Percentiles rank a stretch among this genome's conserved stretches.
Conservation (phyloP, 2,888 invertebrate genomes). For the Latrodectus elegans region DNA sequence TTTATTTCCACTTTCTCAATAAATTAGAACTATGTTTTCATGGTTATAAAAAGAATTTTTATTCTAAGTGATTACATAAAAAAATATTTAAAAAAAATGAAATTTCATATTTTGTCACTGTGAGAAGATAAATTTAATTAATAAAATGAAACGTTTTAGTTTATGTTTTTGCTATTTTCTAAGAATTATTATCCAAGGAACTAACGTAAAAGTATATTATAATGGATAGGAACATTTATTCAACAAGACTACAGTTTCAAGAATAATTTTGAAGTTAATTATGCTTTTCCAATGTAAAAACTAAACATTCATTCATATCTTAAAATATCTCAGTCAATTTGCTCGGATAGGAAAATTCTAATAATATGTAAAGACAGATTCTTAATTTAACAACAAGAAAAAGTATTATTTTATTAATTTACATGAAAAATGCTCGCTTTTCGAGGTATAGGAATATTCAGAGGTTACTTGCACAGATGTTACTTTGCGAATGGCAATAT, state of each 20-base stretch:
- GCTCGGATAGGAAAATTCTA: not conserved
- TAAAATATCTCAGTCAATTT: conserved; percentile 2
- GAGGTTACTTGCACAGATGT: not conserved
- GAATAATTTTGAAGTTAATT: not conserved
- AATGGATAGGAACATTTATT: not conserved
- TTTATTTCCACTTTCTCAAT: too few relatives aligned
- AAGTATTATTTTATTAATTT: not conserved
- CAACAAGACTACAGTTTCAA: not conserved
- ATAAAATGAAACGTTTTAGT: not conserved
- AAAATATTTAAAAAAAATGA: not conserved
- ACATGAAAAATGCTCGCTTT: not conserved
- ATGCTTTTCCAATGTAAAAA: not conserved
- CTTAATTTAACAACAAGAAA: not conserved
- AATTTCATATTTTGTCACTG: not conserved
- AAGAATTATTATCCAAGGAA: not conserved
- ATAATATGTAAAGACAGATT: not conserved
- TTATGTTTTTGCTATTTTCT: not conserved
- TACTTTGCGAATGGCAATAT: not conserved
- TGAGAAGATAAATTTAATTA: not conserved
- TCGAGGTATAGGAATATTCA: not conserved
- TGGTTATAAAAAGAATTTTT: too few relatives aligned
- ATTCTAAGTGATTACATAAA: too few relatives aligned
- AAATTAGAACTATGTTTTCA: too few relatives aligned
- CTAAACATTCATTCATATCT: not conserved
- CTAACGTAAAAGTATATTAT: not conserved